phyloP scores from a whole-genome alignment of 2,113 vertebrate genomes.

The Callorhinus ursinus region DNA sequence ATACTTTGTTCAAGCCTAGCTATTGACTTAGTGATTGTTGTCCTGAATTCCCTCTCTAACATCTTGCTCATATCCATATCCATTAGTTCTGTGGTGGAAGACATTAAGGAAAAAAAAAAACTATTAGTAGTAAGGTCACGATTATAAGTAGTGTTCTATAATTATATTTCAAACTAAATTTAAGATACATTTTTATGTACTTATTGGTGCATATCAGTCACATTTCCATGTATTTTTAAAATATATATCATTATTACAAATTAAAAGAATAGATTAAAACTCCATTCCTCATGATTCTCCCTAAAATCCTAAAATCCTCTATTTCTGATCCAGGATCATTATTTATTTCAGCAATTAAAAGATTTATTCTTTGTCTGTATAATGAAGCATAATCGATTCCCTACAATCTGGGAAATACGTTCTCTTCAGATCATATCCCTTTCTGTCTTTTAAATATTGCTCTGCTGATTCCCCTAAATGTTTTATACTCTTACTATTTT shows the following conservation, averaged over 20 bases:
- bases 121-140: neutral
- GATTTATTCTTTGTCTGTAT: neutral
- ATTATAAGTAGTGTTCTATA: neutral
- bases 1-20: too few species aligned
- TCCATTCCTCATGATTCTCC: neutral
- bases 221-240: neutral
- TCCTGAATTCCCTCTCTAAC: too few species aligned
- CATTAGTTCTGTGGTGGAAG: too few species aligned
- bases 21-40: too few species aligned
- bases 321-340: neutral
- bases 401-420: neutral
- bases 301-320: neutral
- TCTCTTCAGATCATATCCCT: neutral
- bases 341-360: neutral
- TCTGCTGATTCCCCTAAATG: neutral
- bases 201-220: neutral
- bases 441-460: neutral
- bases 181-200: neutral
- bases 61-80: too few species aligned
- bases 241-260: neutral
- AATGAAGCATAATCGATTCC: neutral
- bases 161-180: neutral
- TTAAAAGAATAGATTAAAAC: neutral
- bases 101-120: too few species aligned
- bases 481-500: neutral